These are phyloP conservation scores for Melanotaenia pygmaea DNA, from an alignment of 2,797 vertebrate genomes.

Conservation along the genomic window DNA sequence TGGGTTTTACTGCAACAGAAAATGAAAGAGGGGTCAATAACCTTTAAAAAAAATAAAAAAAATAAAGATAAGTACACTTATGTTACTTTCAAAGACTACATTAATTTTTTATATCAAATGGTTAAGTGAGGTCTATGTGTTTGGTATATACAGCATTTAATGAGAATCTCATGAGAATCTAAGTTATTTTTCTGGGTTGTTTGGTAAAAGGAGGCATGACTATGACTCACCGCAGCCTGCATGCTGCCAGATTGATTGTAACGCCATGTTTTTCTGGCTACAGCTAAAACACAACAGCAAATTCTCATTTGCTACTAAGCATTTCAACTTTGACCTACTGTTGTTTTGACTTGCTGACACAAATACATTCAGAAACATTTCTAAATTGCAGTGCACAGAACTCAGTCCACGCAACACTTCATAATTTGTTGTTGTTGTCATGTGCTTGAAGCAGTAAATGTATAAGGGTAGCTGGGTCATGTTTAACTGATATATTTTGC, in stretches of 20 bases:
- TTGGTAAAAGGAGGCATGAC: not conserved
- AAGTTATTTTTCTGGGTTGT: conserved; percentile 2
- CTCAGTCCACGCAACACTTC: not conserved
- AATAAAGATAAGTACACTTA: not conserved
- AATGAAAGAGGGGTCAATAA: not conserved
- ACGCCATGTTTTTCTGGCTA: not conserved
- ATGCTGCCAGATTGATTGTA: conserved; percentile 3
- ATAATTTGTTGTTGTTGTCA: not conserved
- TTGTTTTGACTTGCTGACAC: not conserved
- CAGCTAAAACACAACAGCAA: not conserved
- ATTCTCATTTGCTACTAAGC: not conserved
- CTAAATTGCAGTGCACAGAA: not conserved
- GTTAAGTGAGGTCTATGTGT: not conserved
- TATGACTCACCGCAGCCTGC: conserved; percentile 24
- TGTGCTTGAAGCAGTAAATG: not conserved
- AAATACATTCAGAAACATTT: not conserved
- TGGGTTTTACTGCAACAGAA: conserved; percentile 7
- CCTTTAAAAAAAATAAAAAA: not conserved
- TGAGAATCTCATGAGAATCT: not conserved
- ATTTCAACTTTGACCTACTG: not conserved
- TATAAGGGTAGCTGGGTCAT: not conserved
- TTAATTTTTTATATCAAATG: not conserved
- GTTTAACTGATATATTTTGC: not conserved
- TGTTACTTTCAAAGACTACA: not conserved
- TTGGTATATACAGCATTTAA: not conserved